Conservation (phyloP, 2,888 invertebrate genomes). For the Pristionchus arcanus region DNA sequence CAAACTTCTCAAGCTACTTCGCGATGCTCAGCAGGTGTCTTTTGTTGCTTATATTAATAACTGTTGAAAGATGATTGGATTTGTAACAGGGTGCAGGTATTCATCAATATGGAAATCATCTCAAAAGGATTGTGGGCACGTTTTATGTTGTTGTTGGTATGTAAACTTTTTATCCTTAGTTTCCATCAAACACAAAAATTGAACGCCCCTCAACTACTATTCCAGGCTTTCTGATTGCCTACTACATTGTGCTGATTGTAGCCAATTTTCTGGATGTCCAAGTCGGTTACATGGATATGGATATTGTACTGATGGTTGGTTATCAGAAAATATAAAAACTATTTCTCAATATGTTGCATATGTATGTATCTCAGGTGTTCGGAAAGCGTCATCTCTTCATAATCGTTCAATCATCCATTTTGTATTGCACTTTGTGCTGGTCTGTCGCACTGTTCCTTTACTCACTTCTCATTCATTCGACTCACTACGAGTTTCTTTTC, state of each 20-base stretch:
- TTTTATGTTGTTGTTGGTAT: constrained; percentile 28
- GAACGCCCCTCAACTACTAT: too few species aligned
- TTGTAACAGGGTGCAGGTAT: neutral
- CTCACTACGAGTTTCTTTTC: constrained; percentile 9
- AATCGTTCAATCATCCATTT: neutral
- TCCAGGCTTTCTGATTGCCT: neutral
- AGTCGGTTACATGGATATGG: constrained; percentile 30
- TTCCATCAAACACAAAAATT: too few species aligned
- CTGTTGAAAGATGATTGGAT: too few species aligned
- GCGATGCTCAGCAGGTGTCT: neutral
- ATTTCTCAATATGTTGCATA: neutral
- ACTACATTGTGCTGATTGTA: neutral
- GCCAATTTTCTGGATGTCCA: neutral
- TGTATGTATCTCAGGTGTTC: neutral
- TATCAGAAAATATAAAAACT: too few species aligned
- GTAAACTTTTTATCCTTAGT: too few species aligned
- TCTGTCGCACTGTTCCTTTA: constrained; percentile 21
- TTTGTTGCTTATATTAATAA: neutral
- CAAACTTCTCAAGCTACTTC: neutral
- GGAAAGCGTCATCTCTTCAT: constrained; percentile 4
- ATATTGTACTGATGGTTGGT: neutral
- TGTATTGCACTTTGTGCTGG: constrained; percentile 25
- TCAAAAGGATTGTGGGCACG: neutral
- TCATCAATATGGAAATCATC: neutral
- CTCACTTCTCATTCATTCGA: constrained; percentile 33